These are phyloP conservation scores for Gandaritis pyraliata DNA, from an alignment of 2,888 invertebrate species.

Conservation along the genomic window DNA sequence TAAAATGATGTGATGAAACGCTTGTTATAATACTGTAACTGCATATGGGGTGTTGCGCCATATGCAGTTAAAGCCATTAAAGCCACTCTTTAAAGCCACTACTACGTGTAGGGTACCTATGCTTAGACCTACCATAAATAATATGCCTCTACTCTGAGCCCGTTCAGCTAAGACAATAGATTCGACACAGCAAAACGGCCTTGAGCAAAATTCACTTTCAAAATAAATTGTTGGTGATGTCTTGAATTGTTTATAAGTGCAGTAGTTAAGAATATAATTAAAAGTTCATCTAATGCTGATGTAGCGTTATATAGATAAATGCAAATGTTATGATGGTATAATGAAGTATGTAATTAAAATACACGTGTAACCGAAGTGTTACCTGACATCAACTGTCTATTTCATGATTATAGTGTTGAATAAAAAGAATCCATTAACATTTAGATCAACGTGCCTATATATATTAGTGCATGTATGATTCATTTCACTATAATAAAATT, in stretches of 20 bases:
- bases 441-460: too few relatives aligned
- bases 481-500: too few relatives aligned
- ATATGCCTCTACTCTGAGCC: slow-evolving; percentile 16
- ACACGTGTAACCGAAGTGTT: too few relatives aligned
- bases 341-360: neutral
- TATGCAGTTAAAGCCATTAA: too few relatives aligned
- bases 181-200: slow-evolving; percentile 27
- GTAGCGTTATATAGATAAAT: too few relatives aligned
- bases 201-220: slow-evolving; percentile 43
- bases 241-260: slow-evolving; percentile 1
- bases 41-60: neutral
- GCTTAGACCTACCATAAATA: slow-evolving; percentile 6
- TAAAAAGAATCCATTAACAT: slow-evolving; percentile 1
- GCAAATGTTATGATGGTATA: neutral
- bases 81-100: too few relatives aligned
- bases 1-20: slow-evolving; percentile 18
- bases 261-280: neutral
- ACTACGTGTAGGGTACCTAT: slow-evolving; percentile 6
- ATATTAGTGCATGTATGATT: too few relatives aligned
- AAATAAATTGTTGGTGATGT: slow-evolving; percentile 37
- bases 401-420: neutral
- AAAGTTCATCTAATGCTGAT: neutral
- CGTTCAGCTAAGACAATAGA: slow-evolving; percentile 34
- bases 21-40: slow-evolving; percentile 13
- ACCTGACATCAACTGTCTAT: too few relatives aligned